Base-by-base conservation (phyloP, 1,140 invertebrate species). In the Macrosteles quadrilineatus region DNA sequence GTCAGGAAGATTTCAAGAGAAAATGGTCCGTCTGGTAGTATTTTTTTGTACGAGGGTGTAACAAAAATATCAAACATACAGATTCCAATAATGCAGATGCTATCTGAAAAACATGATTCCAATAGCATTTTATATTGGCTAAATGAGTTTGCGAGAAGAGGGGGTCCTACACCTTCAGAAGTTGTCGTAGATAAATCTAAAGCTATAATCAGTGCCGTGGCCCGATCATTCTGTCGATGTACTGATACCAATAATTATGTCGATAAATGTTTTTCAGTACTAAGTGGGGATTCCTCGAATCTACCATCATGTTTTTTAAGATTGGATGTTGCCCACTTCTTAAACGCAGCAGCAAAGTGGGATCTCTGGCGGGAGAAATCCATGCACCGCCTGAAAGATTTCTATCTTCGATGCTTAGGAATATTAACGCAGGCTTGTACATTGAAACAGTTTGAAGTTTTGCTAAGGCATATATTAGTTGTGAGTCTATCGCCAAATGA, bases 91-190 rank as follows among this genome's bases (percentile, higher is more conserved):
- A 14, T 47, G 40, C 64, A 67, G 32, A 67, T 67, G 6, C 17
- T 67, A 19, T 67, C 64, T 3, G 64, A 67, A 25, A 67, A 67
- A 47, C 64, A 67, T 12, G 64, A 67, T 30, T 19, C 36, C 4
- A 67, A 67, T 27, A 67, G n/a, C 14, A 45, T 67, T 19, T 23
- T 67, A 14, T 67, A 43, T 19, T 45, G 21, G 64, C 2, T 67
- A 6, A 67, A 67, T 43, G 64, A 67, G 30, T 43, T 14, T 31
- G 36, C 43, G 32, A 17, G 64, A n/a, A 23, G n/a, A 23, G 31
- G 40, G 1, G 64, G n/a, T 45, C 64, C 64, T 45, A 45, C 32
- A 17, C 40, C 31, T 17, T 9, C 25, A 9, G 64, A 43, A 25
- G 40, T 67, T 1, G 29, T 47, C 12, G 25, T 67, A n/a, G 40